Evolutionary conservation across 1,140 invertebrate genomes (phyloP), one percentile per base, ranked within the genome.

Genomic region (Ylistrum balloti): DNA sequence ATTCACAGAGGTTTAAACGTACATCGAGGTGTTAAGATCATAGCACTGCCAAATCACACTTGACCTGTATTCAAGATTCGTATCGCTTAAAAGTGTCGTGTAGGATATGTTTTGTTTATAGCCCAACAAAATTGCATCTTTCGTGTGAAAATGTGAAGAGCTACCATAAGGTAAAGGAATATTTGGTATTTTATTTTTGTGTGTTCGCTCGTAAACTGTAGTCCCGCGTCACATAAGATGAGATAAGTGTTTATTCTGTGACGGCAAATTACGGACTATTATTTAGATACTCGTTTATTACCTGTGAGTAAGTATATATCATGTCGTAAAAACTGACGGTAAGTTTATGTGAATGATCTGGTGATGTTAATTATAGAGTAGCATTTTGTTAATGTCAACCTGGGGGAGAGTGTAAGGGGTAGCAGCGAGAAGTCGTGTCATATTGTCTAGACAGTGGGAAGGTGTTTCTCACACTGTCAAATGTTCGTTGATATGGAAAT

Each of bases 191-290:
- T 74, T 28, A 74, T n/a, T 74, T n/a, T 74, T n/a, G 56, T 45
- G 56, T 74, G n/a, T 74, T n/a, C n/a, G 56, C 22, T 74, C 56
- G 13, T 74, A 74, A 74, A 74, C 22, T 74, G 56, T 74, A 74
- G 28, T 74, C 56, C n/a, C n/a, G 5, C 56, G n/a, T 7, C 56
- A 74, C 56, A 22, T 74, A 28, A 2, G 56, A 74, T 74, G n/a
- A 28, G 56, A 74, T 74, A 74, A 74, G 56, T 74, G 56, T 28
- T 22, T 74, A 74, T 74, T 74, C 11, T 9, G 3, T 28, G n/a
- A n/a, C 28, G 56, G 13, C 9, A 74, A 74, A 74, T 74, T 5
- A 74, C n/a, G n/a, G 56, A 74, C 20, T 7, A 28, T 9, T 74
- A 28, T n/a, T 74, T 74, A 74, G 28, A 74, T 74, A 28, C 0